Evolutionary conservation across 2,797 vertebrate species (phyloP).

Genomic region (Clamator glandarius): DNA sequence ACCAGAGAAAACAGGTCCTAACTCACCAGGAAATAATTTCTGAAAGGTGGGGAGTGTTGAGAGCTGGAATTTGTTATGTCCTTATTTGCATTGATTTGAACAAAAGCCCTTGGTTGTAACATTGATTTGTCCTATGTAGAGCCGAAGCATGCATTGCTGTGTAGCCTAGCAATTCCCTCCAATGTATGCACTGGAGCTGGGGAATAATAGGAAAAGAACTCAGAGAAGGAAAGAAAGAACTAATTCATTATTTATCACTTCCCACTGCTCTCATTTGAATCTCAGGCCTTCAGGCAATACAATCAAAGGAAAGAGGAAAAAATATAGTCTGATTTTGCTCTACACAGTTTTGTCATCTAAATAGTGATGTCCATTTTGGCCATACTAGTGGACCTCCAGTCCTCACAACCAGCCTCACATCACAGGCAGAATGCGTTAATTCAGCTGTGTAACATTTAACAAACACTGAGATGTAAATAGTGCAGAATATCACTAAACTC

Average conservation of each 20-base stretch:
- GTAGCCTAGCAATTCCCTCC: background rate
- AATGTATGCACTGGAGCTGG: background rate
- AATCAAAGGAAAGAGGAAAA: background rate
- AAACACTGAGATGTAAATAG: background rate
- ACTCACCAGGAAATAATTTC: background rate
- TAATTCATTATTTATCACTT: background rate
- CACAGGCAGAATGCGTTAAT: background rate
- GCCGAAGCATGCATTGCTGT: background rate
- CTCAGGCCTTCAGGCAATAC: background rate
- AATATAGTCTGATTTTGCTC: background rate
- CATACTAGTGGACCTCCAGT: background rate
- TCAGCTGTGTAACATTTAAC: background rate
- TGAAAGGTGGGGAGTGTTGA: background rate
- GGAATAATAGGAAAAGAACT: background rate
- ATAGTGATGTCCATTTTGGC: background rate
- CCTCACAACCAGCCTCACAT: background rate
- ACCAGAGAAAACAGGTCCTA: background rate
- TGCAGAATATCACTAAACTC: background rate
- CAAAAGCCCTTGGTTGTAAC: background rate
- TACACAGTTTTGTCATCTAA: background rate
- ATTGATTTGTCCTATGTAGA: background rate
- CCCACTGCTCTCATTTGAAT: background rate
- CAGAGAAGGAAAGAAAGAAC: background rate
- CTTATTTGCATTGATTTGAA: background rate
- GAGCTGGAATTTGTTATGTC: background rate